These are phyloP conservation scores for Stenodera caucasica DNA, from an alignment of 2,888 invertebrate species.

Conservation along the genomic window DNA sequence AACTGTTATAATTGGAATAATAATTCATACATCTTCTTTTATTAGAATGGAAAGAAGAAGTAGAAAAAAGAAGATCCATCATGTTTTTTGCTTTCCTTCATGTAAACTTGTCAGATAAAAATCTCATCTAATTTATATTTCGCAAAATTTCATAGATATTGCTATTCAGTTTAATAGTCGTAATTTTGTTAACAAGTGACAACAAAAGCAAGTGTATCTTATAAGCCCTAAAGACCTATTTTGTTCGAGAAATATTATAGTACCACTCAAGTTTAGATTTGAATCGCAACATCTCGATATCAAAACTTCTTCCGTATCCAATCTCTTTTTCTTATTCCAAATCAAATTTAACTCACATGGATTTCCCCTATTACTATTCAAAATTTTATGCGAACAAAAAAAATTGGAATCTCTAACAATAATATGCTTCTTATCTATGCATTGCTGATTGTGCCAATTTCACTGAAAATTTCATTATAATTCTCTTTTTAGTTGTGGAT, in stretches of 20 bases:
- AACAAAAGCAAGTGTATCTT: not conserved
- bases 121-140: constrained; percentile 17
- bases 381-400: too few species aligned
- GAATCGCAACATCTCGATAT: not conserved
- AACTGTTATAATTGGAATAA: not conserved
- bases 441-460: not conserved
- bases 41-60: not conserved
- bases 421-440: not conserved
- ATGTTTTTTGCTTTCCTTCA: not conserved
- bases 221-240: constrained; percentile 12
- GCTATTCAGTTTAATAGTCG: too few species aligned
- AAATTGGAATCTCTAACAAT: too few species aligned
- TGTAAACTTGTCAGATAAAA: constrained; percentile 14
- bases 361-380: too few species aligned
- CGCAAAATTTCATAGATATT: too few species aligned
- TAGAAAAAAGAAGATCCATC: not conserved
- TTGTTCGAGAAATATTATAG: not conserved
- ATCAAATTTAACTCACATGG: not conserved
- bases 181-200: not conserved
- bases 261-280: constrained; percentile 10
- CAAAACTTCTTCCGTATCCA: too few species aligned
- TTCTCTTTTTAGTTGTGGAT: too few species aligned
- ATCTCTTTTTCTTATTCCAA: too few species aligned
- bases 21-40: not conserved
- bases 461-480: too few species aligned